Conservation (phyloP, 1,140 invertebrate species). For the Kradibia gibbosae region DNA sequence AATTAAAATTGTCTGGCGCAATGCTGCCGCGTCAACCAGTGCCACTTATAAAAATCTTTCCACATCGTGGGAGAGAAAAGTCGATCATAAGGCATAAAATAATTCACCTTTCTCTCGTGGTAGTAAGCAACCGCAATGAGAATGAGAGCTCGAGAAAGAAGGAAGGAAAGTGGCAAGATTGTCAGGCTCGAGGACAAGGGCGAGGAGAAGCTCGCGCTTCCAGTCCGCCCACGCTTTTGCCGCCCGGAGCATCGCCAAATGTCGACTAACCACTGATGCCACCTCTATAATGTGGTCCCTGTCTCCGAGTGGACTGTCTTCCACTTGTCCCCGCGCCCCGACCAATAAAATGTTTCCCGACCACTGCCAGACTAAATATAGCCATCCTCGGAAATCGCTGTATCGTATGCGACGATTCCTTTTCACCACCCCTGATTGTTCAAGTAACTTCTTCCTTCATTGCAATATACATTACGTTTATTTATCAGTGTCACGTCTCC, state of each 20-base stretch:
- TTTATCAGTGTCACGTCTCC: no score
- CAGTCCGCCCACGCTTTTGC: constrained; percentile 62
- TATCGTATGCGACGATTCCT: constrained; percentile 5
- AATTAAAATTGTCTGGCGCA: no score
- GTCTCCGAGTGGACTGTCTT: no score
- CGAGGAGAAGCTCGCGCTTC: constrained; percentile 45
- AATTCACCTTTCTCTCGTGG: no score
- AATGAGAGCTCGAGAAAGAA: neutral
- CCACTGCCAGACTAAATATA: constrained; percentile 64
- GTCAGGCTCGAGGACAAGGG: neutral
- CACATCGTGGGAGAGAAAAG: no score
- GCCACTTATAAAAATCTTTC: no score
- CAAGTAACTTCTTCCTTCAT: no score
- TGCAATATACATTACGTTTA: no score
- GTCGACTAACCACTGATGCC: constrained; percentile 60
- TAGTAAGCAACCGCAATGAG: neutral
- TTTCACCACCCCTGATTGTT: no score
- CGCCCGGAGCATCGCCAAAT: constrained; percentile 66
- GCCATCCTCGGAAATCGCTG: constrained; percentile 60
- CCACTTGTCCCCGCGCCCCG: neutral
- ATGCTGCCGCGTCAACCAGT: no score
- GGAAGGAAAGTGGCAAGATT: neutral
- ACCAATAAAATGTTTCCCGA: neutral
- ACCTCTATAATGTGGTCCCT: neutral
- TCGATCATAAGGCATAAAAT: no score